Evolutionary conservation across 2,888 invertebrate genomes (phyloP), one percentile per base, ranked within the genome.

Genomic region (Anoncus sp.): DNA sequence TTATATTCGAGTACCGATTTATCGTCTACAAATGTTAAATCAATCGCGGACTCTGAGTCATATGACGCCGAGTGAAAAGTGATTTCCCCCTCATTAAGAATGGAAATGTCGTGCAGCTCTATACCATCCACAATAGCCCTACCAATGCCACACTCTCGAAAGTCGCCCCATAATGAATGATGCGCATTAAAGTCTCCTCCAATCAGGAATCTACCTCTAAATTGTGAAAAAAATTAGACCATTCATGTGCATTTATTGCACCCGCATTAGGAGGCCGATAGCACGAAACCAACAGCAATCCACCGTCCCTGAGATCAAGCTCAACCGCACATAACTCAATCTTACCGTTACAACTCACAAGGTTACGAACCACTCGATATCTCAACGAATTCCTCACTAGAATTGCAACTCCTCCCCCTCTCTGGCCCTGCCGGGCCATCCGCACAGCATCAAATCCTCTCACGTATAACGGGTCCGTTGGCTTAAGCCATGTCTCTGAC

Each of bases 151-250:
- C 57, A 77, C 14, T 60, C 40, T 0, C 47, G 22, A 18, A 24
- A 51, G 31, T 69, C 74, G 1, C 74, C 74, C 74, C 74, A 74
- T 2, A 57, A 16, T 1, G 18, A 20, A 14, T 74, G 63, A 27
- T 77, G 77, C 3, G 77, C 69, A 5, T 74, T 74, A 49, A 77
- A 77, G 14, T 72, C 51, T 5, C 72, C 76, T 1, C 49, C 49
- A n/a, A 69, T 24, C n/a, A 74, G 27, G 43, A 70, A 75, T 45
- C 14, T 60, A n/a, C 43, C 77, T 9, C 38, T 55, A 63, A 79
- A 79, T 53, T 76, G 79, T 9, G 53, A 24, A 18, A 79, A 63
- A 69, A 67, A 62, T 3, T 10, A 6, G 38, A 18, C 73, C 77
- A 77, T n/a, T 76, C 72, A 1, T 7, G 35, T 16, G 4, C 2